Percentiles rank a stretch among this genome's conserved stretches.
These are phyloP conservation scores for Smutsia gigantea DNA, from an alignment of 2,797 vertebrate genomes.

Conservation along the genomic window DNA sequence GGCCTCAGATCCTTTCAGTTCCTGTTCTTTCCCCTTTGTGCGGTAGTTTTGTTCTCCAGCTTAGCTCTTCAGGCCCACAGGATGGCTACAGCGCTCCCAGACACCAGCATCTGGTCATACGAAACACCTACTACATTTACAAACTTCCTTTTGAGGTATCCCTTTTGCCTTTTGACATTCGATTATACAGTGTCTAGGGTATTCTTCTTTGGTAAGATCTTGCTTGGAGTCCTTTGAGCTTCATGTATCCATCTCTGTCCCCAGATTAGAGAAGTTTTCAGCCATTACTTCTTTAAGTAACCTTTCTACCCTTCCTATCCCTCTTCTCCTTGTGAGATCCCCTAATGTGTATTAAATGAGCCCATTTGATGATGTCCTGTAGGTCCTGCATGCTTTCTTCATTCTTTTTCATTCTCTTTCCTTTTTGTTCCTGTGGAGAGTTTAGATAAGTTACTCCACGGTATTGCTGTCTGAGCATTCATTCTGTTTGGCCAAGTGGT, in stretches of 20 bases:
- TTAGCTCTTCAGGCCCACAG: not conserved
- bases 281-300: not conserved
- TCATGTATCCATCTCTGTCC: not conserved
- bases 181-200: not conserved
- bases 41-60: not conserved
- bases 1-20: not conserved
- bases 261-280: not conserved
- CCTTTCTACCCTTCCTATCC: not conserved
- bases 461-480: not conserved
- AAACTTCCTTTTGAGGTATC: not conserved
- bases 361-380: not conserved
- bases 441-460: not conserved
- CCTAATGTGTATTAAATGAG: not conserved
- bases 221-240: not conserved
- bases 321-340: not conserved
- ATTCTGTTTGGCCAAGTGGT: not conserved
- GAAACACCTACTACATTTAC: not conserved
- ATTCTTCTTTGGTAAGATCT: not conserved
- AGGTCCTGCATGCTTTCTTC: not conserved
- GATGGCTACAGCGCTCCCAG: not conserved
- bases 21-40: not conserved
- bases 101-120: not conserved
- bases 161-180: not conserved
- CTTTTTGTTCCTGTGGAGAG: not conserved
- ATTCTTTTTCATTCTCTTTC: not conserved